Percentiles rank a stretch among this genome's conserved stretches.
Evolutionary conservation across 2,888 invertebrate species (phyloP).

Genomic region (Hypomecis punctinalis): DNA sequence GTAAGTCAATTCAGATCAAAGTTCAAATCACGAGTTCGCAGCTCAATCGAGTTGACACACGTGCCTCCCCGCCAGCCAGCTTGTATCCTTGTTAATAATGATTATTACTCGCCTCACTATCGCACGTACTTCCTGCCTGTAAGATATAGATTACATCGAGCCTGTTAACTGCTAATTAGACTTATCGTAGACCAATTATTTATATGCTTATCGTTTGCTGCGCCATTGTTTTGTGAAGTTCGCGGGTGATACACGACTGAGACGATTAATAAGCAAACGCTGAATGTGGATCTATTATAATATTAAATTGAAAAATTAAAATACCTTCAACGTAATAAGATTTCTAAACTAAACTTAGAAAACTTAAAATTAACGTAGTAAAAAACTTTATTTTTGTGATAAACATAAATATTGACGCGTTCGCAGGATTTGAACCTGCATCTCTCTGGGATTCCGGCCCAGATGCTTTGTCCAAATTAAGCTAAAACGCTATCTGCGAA

Average conservation of each 20-base stretch:
- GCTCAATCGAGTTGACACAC: conserved; percentile 34
- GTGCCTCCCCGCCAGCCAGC: conserved; percentile 46
- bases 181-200: conserved; percentile 81
- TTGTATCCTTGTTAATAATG: conserved; percentile 48
- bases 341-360: no score
- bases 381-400: no score
- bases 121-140: conserved; percentile 64
- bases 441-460: no score
- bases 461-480: no score
- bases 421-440: no score
- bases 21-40: background rate
- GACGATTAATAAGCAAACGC: background rate
- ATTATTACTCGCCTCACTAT: conserved; percentile 52
- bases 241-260: conserved; percentile 49
- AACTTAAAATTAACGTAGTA: no score
- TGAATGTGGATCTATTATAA: no score
- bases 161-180: conserved; percentile 67
- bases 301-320: no score
- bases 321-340: no score
- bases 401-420: no score
- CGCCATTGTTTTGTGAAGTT: conserved; percentile 72
- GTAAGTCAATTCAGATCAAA: background rate
- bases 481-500: no score
- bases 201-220: conserved; percentile 75
- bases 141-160: conserved; percentile 75